Percentiles rank a stretch among this genome's conserved stretches.
These are phyloP conservation scores for Bruchidius siliquastri DNA, from an alignment of 2,888 invertebrate species.

Conservation along the genomic window DNA sequence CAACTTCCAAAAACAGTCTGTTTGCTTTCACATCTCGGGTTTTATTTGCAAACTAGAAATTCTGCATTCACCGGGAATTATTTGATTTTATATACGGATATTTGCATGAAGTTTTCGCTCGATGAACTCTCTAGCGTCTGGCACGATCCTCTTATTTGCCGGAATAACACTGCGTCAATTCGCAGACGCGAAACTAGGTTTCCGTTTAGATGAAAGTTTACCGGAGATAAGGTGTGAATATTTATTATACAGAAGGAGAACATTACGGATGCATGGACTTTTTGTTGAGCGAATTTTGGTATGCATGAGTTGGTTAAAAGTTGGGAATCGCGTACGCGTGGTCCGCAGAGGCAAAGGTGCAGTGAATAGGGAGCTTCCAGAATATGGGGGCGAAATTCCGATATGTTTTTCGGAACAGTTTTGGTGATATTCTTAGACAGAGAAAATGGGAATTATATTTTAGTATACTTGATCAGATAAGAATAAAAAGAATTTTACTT, in stretches of 20 bases:
- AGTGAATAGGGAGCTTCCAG: too few species aligned
- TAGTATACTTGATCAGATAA: too few species aligned
- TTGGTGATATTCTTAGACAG: too few species aligned
- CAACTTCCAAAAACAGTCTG: background rate
- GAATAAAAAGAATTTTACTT: too few species aligned
- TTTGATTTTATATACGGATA: background rate
- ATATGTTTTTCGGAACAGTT: too few species aligned
- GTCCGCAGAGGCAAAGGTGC: too few species aligned
- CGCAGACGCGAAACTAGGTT: background rate
- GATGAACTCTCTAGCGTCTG: background rate
- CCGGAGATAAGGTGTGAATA: background rate
- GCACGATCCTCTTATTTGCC: background rate
- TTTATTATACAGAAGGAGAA: background rate
- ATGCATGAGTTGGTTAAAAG: background rate
- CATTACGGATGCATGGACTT: background rate
- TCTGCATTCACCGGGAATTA: background rate
- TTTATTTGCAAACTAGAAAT: background rate
- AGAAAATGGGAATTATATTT: too few species aligned
- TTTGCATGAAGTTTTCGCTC: background rate
- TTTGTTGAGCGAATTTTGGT: background rate
- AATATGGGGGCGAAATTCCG: too few species aligned
- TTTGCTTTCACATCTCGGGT: background rate
- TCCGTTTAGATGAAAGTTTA: background rate
- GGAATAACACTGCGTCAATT: background rate
- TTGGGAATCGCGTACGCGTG: too few species aligned